These are phyloP conservation scores for Rhinophrynus dorsalis DNA, from an alignment of 2,797 vertebrate genomes.

Conservation along the genomic window DNA sequence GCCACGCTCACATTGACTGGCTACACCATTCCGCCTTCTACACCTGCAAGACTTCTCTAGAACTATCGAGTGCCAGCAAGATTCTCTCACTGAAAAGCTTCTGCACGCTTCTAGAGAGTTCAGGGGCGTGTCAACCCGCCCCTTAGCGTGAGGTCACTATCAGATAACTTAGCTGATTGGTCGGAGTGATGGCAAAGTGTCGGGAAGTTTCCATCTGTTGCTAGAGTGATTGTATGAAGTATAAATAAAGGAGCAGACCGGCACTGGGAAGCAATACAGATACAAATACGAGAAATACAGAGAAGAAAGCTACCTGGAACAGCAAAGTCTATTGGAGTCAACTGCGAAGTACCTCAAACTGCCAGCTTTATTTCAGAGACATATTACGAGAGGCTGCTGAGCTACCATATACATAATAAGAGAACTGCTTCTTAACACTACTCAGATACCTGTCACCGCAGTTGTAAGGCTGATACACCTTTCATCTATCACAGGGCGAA, in stretches of 20 bases:
- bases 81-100: neutral
- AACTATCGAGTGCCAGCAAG: neutral
- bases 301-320: too few relatives aligned
- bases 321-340: too few relatives aligned
- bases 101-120: neutral
- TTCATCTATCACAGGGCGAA: slow-evolving; percentile 41
- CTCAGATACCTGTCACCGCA: too few relatives aligned
- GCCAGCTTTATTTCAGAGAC: too few relatives aligned
- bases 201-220: neutral
- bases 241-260: neutral
- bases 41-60: neutral
- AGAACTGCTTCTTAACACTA: too few relatives aligned
- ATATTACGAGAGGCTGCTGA: neutral
- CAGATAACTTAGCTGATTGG: neutral
- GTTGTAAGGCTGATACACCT: too few relatives aligned
- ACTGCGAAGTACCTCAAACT: too few relatives aligned
- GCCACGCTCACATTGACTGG: too few relatives aligned
- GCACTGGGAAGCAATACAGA: too few relatives aligned
- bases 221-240: neutral
- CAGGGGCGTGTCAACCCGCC: neutral
- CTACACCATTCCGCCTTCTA: too few relatives aligned
- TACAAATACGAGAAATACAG: too few relatives aligned
- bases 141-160: neutral
- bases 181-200: neutral
- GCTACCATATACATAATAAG: neutral